Percentiles rank a stretch among this genome's conserved stretches.
These are phyloP conservation scores for Drosophila setifemur DNA, from an alignment of 1,140 invertebrate genomes.

Conservation along the genomic window DNA sequence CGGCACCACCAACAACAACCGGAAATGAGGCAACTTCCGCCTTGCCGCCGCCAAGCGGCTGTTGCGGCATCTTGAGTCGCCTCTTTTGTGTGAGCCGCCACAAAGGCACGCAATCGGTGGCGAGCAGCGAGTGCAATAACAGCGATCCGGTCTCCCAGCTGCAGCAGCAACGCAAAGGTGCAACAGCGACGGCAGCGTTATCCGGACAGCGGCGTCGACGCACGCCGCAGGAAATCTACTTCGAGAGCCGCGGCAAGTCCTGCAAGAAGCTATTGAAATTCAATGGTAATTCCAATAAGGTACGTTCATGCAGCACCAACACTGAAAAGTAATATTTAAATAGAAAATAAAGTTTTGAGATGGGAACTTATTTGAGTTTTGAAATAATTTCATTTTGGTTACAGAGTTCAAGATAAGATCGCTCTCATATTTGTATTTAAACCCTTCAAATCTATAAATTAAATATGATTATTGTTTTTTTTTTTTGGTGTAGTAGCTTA, in stretches of 20 bases:
- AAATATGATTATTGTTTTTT: neutral
- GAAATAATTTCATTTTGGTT: too few species aligned
- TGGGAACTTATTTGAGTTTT: too few species aligned
- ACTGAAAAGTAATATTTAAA: too few species aligned
- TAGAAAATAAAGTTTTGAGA: too few species aligned
- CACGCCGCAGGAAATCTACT: conserved; percentile 87
- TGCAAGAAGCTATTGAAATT: conserved; percentile 88
- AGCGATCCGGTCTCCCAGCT: conserved; percentile 36
- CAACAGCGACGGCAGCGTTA: conserved; percentile 49
- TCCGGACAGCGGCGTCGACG: conserved; percentile 77
- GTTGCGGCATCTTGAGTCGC: conserved; percentile 75
- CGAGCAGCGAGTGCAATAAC: conserved; percentile 56
- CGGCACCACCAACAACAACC: conserved; percentile 6
- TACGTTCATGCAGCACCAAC: too few species aligned
- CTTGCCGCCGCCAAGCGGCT: conserved; percentile 47
- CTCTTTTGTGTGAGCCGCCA: conserved; percentile 65
- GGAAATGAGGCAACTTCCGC: conserved; percentile 4
- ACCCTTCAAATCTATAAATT: too few species aligned
- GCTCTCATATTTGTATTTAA: too few species aligned
- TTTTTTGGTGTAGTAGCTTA: neutral
- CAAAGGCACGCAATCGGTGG: conserved; percentile 66
- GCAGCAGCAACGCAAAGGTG: conserved; percentile 29
- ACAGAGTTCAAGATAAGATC: too few species aligned
- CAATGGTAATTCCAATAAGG: conserved; percentile 89
- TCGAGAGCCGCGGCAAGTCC: conserved; percentile 88